These are phyloP conservation scores for Cassiopea xamachana DNA, from an alignment of 30 jellyfish, hydroid and myxozoan genomes.

Conservation along the genomic window DNA sequence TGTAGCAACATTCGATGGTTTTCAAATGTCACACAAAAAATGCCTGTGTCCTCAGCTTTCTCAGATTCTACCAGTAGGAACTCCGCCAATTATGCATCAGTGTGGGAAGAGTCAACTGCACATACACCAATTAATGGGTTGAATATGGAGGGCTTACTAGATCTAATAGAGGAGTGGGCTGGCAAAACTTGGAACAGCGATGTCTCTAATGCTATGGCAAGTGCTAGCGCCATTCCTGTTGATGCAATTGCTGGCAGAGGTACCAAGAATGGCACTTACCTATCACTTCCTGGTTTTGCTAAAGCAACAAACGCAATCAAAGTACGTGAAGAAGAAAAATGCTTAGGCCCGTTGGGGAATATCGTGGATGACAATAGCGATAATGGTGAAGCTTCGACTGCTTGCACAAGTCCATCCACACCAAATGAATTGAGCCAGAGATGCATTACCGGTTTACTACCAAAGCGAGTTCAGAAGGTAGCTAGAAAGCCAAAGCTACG, in stretches of 20 bases:
- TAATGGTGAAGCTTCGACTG: too few relatives aligned
- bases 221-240: background rate
- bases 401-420: too few relatives aligned
- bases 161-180: background rate
- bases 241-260: background rate
- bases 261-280: too few relatives aligned
- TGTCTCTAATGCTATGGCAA: background rate
- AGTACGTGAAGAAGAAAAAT: too few relatives aligned
- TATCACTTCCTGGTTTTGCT: too few relatives aligned
- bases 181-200: background rate
- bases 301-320: too few relatives aligned
- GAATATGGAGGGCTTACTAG: background rate
- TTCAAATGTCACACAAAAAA: background rate
- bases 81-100: background rate
- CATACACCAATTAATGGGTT: background rate
- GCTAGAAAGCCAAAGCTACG: background rate
- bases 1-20: constrained; percentile 6
- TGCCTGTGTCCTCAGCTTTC: background rate
- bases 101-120: background rate
- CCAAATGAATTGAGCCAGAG: background rate
- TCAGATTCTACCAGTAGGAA: background rate
- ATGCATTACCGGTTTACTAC: background rate
- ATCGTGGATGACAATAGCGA: too few relatives aligned
- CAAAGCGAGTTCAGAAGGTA: background rate
- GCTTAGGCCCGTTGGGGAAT: too few relatives aligned